phyloP scores from a whole-genome alignment of 2,888 invertebrate species.

The Callimorpha dominula region DNA sequence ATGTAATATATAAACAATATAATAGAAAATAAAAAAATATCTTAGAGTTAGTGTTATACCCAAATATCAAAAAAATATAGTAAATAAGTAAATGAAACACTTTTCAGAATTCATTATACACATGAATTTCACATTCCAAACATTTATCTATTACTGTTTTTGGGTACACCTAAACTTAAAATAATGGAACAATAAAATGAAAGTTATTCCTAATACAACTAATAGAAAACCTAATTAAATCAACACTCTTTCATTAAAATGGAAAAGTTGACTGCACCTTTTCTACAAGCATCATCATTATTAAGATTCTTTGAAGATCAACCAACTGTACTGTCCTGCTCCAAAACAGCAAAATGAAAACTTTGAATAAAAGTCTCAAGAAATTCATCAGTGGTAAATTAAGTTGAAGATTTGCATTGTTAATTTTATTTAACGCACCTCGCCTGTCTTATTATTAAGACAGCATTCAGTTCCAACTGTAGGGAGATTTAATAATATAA shows the following conservation, averaged over 20 bases:
- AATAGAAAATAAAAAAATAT: too few species aligned
- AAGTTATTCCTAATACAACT: neutral
- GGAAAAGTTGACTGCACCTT: slow-evolving; percentile 17
- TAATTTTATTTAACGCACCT: slow-evolving; percentile 74
- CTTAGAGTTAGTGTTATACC: too few species aligned
- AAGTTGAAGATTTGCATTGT: slow-evolving; percentile 76
- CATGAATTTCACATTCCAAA: too few species aligned
- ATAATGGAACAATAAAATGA: too few species aligned
- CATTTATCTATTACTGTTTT: too few species aligned
- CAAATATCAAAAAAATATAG: too few species aligned
- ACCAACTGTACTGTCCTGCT: slow-evolving; percentile 24
- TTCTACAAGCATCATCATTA: slow-evolving; percentile 22
- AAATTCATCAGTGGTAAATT: slow-evolving; percentile 73
- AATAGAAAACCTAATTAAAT: neutral
- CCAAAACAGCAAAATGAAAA: slow-evolving; percentile 62
- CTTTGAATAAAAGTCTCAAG: slow-evolving; percentile 67
- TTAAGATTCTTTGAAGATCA: slow-evolving; percentile 23
- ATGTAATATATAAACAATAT: too few species aligned
- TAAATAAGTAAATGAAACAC: too few species aligned
- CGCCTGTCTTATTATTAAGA: slow-evolving; percentile 66
- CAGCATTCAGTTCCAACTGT: slow-evolving; percentile 54
- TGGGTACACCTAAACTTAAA: too few species aligned
- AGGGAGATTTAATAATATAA: slow-evolving; percentile 54
- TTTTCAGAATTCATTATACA: too few species aligned
- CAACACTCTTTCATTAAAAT: neutral